These are phyloP conservation scores for Argyrosomus japonicus DNA, from an alignment of 2,113 vertebrate species.

Conservation along the genomic window DNA sequence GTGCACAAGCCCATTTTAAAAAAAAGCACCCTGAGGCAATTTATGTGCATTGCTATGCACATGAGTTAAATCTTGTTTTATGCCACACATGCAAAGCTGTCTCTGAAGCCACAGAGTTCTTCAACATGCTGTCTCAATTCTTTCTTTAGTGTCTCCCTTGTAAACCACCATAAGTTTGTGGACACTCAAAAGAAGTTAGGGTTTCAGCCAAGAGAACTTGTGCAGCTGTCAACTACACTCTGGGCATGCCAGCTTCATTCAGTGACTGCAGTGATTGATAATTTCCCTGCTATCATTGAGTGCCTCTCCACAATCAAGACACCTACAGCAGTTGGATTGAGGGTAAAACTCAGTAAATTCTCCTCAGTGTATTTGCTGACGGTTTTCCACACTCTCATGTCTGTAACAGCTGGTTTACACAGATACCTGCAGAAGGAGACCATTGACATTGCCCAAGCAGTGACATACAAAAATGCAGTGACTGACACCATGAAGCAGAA, in stretches of 20 bases:
- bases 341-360: background rate
- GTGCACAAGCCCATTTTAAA: too few species aligned
- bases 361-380: slow-evolving; percentile 5
- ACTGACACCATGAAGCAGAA: slow-evolving; percentile 14
- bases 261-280: slow-evolving; percentile 21
- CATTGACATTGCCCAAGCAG: slow-evolving; percentile 29
- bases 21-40: too few species aligned
- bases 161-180: slow-evolving; percentile 2
- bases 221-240: too few species aligned
- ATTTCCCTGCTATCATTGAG: slow-evolving; percentile 38
- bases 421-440: background rate
- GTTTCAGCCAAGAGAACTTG: too few species aligned
- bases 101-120: too few species aligned
- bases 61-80: too few species aligned
- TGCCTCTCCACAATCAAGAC: slow-evolving; percentile 24
- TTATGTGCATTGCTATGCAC: too few species aligned
- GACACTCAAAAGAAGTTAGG: slow-evolving; percentile 1
- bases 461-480: background rate
- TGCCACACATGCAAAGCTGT: too few species aligned
- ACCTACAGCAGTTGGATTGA: slow-evolving; percentile 3
- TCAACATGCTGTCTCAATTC: too few species aligned
- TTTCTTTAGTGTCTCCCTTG: too few species aligned
- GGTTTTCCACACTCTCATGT: slow-evolving; percentile 8
- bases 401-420: slow-evolving; percentile 13
- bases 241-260: slow-evolving; percentile 39